Conservation (phyloP, 2,113 vertebrate species). For the Diadophis punctatus region DNA sequence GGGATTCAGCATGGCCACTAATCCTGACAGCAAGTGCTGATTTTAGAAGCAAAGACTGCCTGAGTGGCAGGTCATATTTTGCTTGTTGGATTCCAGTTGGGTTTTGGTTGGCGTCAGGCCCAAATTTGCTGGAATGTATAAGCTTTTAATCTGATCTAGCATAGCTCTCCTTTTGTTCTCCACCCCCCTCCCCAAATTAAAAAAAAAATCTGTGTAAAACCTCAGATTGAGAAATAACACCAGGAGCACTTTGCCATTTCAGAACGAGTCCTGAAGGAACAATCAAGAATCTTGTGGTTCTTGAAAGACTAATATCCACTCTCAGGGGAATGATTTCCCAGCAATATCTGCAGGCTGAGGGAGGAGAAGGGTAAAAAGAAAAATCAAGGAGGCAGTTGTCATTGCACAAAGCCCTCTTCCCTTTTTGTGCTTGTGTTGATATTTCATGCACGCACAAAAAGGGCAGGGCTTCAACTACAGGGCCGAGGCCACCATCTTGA, state of each 20-base stretch:
- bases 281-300: not conserved
- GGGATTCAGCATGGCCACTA: not conserved
- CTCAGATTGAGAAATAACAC: not conserved
- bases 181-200: not conserved
- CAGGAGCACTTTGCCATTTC: not conserved
- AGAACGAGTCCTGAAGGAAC: not conserved
- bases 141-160: not conserved
- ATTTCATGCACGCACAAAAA: not conserved
- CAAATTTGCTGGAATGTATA: not conserved
- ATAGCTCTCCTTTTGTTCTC: not conserved
- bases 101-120: not conserved
- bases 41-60: not conserved
- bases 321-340: not conserved
- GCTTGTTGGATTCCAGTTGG: not conserved
- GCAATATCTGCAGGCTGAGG: not conserved
- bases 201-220: not conserved
- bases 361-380: not conserved
- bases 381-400: not conserved
- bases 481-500: not conserved
- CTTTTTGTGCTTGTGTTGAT: not conserved
- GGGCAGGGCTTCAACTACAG: not conserved
- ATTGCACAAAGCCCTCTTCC: not conserved
- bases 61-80: not conserved
- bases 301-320: not conserved
- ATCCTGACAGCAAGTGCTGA: not conserved